Evolutionary conservation across 2,888 invertebrate genomes (phyloP).

Genomic region (Hesperia comma): DNA sequence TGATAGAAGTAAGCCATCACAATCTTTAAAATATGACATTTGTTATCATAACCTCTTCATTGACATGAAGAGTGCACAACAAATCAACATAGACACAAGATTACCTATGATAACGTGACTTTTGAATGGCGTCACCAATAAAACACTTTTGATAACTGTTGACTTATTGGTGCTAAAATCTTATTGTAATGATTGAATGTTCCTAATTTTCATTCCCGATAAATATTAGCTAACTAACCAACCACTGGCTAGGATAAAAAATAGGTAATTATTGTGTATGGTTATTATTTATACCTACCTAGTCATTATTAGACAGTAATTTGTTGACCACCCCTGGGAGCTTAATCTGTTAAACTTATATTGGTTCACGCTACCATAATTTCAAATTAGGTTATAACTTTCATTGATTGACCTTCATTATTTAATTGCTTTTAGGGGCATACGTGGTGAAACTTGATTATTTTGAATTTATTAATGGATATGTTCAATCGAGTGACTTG

Average conservation of each 20-base stretch:
- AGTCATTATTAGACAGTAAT: constrained; percentile 16
- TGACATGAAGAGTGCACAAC: too few relatives aligned
- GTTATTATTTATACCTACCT: too few relatives aligned
- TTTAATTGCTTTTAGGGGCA: constrained; percentile 61
- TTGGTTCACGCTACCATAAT: constrained; percentile 53
- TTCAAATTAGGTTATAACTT: constrained; percentile 55
- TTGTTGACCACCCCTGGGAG: constrained; percentile 51
- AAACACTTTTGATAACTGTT: too few relatives aligned
- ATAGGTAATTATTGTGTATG: background rate
- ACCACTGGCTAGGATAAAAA: background rate
- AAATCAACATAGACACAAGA: too few relatives aligned
- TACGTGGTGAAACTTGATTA: constrained; percentile 29
- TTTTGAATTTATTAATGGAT: constrained; percentile 41
- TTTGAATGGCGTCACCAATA: too few relatives aligned
- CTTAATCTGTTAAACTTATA: constrained; percentile 58
- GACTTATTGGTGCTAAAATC: too few relatives aligned
- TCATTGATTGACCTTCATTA: constrained; percentile 56
- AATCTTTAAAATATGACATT: too few relatives aligned
- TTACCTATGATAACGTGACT: too few relatives aligned
- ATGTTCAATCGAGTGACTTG: constrained; percentile 31
- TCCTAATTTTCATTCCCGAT: too few relatives aligned
- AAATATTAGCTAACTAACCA: background rate
- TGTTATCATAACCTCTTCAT: too few relatives aligned
- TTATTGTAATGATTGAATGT: too few relatives aligned
- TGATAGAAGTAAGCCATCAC: too few relatives aligned